phyloP scores from a whole-genome alignment of 35 echinoderm and acorn worm genomes.

The Apostichopus californicus region DNA sequence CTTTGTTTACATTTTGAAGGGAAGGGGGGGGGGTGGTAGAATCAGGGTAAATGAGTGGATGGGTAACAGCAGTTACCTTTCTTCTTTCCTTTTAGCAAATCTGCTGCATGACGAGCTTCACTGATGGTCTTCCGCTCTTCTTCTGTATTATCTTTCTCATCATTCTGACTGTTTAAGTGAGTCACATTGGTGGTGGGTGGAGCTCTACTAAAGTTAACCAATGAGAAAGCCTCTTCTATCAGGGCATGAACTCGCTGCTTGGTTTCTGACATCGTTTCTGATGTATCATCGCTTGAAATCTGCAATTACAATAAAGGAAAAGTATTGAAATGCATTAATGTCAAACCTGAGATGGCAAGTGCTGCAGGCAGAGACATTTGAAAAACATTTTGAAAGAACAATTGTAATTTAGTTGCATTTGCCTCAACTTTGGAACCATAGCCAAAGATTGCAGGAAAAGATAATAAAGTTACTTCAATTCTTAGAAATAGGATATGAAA shows the following conservation, averaged over 20 bases:
- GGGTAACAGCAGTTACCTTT: background rate
- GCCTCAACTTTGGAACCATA: too few species aligned
- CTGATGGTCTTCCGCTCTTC: background rate
- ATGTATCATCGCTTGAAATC: background rate
- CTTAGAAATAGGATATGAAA: too few species aligned
- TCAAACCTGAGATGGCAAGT: too few species aligned
- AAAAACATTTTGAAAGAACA: too few species aligned
- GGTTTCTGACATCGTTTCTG: constrained; percentile 68
- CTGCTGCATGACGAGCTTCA: background rate
- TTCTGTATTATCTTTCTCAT: background rate
- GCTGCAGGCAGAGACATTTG: too few species aligned
- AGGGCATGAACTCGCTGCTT: constrained; percentile 75
- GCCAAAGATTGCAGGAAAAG: too few species aligned
- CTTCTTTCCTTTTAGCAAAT: constrained; percentile 20
- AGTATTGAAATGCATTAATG: background rate
- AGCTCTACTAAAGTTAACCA: constrained; percentile 60
- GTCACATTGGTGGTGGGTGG: constrained; percentile 54
- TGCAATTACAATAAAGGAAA: background rate
- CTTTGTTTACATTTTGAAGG: too few species aligned
- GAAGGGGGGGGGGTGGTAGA: too few species aligned
- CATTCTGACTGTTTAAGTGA: background rate
- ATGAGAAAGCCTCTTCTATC: constrained; percentile 92
- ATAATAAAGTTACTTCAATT: too few species aligned
- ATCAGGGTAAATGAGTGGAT: background rate
- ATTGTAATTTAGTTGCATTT: too few species aligned